Evolutionary conservation across 2,888 invertebrate genomes (phyloP).

Genomic region (Lobophora halterata): DNA sequence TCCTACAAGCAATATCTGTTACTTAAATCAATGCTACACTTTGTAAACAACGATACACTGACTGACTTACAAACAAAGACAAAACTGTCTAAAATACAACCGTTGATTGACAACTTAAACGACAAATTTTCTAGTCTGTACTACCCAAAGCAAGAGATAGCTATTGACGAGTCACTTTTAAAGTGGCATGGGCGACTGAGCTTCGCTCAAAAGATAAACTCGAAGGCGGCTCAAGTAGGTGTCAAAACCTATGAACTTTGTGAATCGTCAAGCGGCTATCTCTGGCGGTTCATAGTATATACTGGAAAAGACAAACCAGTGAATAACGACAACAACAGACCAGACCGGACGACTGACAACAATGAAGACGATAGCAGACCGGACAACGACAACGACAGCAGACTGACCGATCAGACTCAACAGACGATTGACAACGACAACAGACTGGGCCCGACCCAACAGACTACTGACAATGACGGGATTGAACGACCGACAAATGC

Average conservation of each 20-base stretch:
- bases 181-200: slow-evolving; percentile 7
- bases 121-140: slow-evolving; percentile 11
- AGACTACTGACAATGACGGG: no score
- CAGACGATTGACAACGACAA: slow-evolving; percentile 1
- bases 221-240: slow-evolving; percentile 4
- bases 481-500: no score
- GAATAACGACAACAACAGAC: neutral
- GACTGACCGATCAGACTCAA: slow-evolving; percentile 4
- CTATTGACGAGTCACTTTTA: slow-evolving; percentile 11
- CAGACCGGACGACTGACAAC: slow-evolving; percentile 4
- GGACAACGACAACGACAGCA: slow-evolving; percentile 1
- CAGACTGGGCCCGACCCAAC: slow-evolving; percentile 1
- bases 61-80: slow-evolving; percentile 1
- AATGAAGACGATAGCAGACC: neutral
- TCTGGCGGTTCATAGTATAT: slow-evolving; percentile 6
- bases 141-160: slow-evolving; percentile 10
- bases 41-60: slow-evolving; percentile 25
- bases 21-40: slow-evolving; percentile 29
- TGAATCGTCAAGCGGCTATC: slow-evolving; percentile 9
- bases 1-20: slow-evolving; percentile 30
- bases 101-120: slow-evolving; percentile 10
- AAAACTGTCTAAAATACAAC: no score
- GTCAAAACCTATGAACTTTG: slow-evolving; percentile 10
- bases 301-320: slow-evolving; percentile 7
- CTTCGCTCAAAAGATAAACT: slow-evolving; percentile 2